phyloP scores from a whole-genome alignment of 2,888 invertebrate species.

The Itoplectis maculator region DNA sequence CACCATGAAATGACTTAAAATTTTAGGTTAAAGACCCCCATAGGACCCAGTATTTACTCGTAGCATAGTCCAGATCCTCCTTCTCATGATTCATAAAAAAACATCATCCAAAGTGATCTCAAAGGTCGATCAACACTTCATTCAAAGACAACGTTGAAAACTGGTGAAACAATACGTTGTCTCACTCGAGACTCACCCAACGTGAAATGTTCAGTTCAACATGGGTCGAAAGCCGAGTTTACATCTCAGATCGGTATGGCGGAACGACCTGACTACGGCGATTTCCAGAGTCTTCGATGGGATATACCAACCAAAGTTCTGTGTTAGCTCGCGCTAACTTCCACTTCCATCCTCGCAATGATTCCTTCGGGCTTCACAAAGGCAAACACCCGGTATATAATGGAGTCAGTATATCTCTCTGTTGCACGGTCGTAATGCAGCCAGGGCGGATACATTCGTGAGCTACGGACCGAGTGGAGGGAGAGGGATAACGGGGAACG shows the following conservation, averaged over 20 bases:
- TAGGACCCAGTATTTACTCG: no score
- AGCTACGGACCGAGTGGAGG: background rate
- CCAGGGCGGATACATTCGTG: constrained; percentile 24
- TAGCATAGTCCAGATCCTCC: background rate
- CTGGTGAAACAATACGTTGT: background rate
- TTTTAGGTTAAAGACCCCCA: no score
- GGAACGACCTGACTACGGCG: background rate
- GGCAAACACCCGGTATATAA: constrained; percentile 60
- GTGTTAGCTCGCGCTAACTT: constrained; percentile 9
- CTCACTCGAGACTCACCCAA: background rate
- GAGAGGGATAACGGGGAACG: background rate
- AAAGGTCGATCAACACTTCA: background rate
- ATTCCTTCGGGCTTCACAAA: constrained; percentile 21
- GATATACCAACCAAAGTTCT: constrained; percentile 6
- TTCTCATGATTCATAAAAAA: background rate
- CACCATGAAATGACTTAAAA: no score
- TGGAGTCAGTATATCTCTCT: constrained; percentile 51
- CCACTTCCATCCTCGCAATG: background rate
- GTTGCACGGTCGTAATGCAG: constrained; percentile 8
- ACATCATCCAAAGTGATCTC: background rate
- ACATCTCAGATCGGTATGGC: background rate
- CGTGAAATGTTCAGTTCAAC: constrained; percentile 40
- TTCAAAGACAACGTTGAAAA: background rate
- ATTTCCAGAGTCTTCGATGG: constrained; percentile 15
- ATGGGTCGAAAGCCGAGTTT: constrained; percentile 38